Conservation (phyloP, 2,888 invertebrate species). For the Eucera pruinosa region DNA sequence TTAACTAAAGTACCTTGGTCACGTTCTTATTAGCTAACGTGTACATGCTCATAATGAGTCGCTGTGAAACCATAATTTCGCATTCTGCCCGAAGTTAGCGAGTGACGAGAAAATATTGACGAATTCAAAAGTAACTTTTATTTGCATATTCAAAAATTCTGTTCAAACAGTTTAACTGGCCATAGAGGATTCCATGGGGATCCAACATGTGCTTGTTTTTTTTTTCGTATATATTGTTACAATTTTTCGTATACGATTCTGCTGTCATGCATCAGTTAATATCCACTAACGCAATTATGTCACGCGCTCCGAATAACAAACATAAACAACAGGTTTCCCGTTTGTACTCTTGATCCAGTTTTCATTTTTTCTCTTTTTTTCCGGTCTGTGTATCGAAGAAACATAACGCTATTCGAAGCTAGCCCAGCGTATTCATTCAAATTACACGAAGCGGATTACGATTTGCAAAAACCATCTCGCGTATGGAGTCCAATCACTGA, state of each 20-base stretch:
- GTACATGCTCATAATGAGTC: no score
- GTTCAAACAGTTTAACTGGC: no score
- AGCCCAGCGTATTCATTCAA: neutral
- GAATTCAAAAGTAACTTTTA: no score
- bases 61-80: no score
- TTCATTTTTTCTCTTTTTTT: neutral
- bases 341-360: neutral
- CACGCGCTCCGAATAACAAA: neutral
- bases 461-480: neutral
- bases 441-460: neutral
- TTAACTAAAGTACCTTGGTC: no score
- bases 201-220: neutral
- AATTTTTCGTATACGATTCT: conserved; percentile 30
- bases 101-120: no score
- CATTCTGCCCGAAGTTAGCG: no score
- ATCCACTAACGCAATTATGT: conserved; percentile 32
- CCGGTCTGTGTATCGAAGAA: neutral
- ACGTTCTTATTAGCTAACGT: no score
- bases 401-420: no score
- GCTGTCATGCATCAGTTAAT: conserved; percentile 28
- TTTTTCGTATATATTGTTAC: conserved; percentile 9
- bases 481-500: neutral
- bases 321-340: conserved; percentile 5
- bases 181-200: no score
- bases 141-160: no score